phyloP scores from a whole-genome alignment of 2,797 vertebrate species.

The Chiroxiphia lanceolata region DNA sequence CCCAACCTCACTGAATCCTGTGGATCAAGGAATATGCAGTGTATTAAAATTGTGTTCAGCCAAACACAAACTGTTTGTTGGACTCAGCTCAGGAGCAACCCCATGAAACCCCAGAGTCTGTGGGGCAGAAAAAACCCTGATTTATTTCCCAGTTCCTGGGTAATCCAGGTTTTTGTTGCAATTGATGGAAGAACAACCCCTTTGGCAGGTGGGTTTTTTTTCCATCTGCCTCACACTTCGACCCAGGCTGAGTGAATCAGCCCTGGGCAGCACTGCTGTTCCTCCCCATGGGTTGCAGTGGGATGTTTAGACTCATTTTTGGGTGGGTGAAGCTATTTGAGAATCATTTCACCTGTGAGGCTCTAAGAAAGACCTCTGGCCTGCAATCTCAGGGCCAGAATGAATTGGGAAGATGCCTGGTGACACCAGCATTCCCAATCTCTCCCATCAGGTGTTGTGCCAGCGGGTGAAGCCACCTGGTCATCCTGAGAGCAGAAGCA shows the following conservation, averaged over 20 bases:
- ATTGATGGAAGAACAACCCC: not conserved
- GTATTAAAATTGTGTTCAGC: not conserved
- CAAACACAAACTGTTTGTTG: not conserved
- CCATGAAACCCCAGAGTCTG: rapidly evolving
- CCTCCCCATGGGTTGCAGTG: not conserved
- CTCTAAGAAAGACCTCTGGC: not conserved
- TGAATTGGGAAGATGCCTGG: not conserved
- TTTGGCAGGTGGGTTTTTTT: not conserved
- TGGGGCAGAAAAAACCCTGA: not conserved
- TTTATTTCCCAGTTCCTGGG: not conserved
- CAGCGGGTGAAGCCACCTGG: not conserved
- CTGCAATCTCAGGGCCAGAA: not conserved
- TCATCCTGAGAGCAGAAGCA: not conserved
- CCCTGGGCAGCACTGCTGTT: not conserved
- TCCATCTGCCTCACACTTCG: not conserved
- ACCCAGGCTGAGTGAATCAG: not conserved
- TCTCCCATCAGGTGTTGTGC: not conserved
- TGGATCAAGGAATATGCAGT: not conserved
- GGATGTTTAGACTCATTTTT: not conserved
- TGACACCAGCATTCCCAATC: not conserved
- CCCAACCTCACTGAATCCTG: not conserved
- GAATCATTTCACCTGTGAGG: not conserved
- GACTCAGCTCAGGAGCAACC: not conserved
- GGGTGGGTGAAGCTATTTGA: not conserved
- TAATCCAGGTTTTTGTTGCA: not conserved